Evolutionary conservation across 2,888 invertebrate species (phyloP).

Genomic region (Bibio marci): DNA sequence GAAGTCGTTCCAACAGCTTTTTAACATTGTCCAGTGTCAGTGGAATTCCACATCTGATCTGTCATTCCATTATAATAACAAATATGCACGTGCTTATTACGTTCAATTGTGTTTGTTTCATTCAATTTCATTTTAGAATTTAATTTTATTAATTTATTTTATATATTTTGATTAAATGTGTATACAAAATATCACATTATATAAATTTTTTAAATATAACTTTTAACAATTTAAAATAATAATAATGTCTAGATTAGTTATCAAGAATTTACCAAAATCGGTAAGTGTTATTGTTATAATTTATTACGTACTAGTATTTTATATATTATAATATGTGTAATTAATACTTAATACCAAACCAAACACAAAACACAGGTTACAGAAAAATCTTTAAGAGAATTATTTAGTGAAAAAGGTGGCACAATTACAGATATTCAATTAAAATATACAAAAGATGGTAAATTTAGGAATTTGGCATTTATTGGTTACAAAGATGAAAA

Average conservation of each 20-base stretch:
- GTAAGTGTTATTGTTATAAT: slow-evolving; percentile 33
- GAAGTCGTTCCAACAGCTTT: no score
- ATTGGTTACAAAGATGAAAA: slow-evolving; percentile 72
- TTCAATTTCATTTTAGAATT: no score
- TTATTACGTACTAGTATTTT: neutral
- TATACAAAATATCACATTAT: no score
- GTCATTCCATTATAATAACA: no score
- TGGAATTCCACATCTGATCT: no score
- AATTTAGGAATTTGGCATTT: slow-evolving; percentile 86
- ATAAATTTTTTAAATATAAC: no score
- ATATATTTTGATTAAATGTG: no score
- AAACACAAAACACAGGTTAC: slow-evolving; percentile 42
- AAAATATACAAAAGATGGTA: slow-evolving; percentile 81
- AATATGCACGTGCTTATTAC: no score
- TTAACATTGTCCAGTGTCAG: no score
- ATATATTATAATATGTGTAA: neutral
- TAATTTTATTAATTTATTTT: no score
- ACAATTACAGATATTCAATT: slow-evolving; percentile 79
- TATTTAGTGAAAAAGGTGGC: slow-evolving; percentile 64
- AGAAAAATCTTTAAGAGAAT: slow-evolving; percentile 52
- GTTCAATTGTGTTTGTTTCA: no score
- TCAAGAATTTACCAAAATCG: slow-evolving; percentile 78
- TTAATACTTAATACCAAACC: slow-evolving; percentile 3
- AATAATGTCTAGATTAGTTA: slow-evolving; percentile 67
- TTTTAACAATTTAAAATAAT: no score